Evolutionary conservation across 2,888 invertebrate genomes (phyloP).

Genomic region (Clanis bilineata): DNA sequence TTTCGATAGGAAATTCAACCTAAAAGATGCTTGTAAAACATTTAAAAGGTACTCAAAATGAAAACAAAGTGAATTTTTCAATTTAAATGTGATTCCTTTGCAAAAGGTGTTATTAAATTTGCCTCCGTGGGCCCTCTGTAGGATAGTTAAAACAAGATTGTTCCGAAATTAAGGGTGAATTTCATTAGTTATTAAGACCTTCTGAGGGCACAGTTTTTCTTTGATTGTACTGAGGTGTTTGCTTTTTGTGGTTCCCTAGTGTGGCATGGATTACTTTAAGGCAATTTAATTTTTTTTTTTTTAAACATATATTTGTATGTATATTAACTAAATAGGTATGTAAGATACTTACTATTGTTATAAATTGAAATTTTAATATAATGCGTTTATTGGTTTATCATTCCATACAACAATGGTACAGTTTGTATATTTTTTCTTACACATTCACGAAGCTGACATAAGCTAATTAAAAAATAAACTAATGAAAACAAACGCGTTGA

Average conservation of each 20-base stretch:
- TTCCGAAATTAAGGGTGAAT: not conserved
- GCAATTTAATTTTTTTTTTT: no score
- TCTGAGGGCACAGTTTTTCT: not conserved
- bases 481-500: no score
- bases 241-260: not conserved
- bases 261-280: not conserved
- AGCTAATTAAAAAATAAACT: no score
- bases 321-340: no score
- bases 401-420: no score
- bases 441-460: no score
- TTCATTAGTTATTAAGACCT: conserved; percentile 9
- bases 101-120: conserved; percentile 23
- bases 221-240: not conserved
- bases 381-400: no score
- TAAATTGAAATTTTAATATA: no score
- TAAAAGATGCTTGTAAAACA: conserved; percentile 18
- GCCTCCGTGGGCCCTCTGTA: not conserved
- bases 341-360: no score
- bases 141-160: not conserved
- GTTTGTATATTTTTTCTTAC: no score
- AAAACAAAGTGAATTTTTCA: conserved; percentile 14
- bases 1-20: conserved; percentile 5
- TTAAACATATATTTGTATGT: no score
- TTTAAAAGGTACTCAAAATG: conserved; percentile 18
- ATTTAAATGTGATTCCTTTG: conserved; percentile 14